Evolutionary conservation across 2,797 vertebrate species (phyloP).

Genomic region (Acropternis orthonyx): DNA sequence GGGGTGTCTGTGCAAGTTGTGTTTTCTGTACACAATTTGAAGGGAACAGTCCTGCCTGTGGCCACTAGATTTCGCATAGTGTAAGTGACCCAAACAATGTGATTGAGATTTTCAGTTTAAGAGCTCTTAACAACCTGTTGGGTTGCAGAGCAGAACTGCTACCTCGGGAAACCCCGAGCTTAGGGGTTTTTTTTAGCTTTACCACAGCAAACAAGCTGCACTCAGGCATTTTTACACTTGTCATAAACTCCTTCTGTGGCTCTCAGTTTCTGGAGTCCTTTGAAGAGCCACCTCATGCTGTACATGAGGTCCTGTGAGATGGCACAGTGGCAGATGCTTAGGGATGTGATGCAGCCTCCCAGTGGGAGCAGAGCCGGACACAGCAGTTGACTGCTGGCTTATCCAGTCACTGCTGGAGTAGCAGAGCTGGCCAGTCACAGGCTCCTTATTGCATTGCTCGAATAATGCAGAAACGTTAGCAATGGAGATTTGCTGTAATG

Average conservation of each 20-base stretch:
- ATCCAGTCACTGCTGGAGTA: not conserved
- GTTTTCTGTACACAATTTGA: not conserved
- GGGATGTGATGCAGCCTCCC: not conserved
- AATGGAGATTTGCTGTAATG: slow-evolving; percentile 72
- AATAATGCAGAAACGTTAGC: slow-evolving; percentile 70
- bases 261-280: not conserved
- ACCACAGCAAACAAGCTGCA: not conserved
- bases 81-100: not conserved
- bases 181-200: not conserved
- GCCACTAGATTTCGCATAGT: not conserved
- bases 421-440: not conserved
- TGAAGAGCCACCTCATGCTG: not conserved
- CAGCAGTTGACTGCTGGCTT: not conserved
- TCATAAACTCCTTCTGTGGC: not conserved
- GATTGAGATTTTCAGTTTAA: not conserved
- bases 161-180: not conserved
- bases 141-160: not conserved
- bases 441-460: slow-evolving; percentile 35
- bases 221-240: not conserved
- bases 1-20: not conserved
- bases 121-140: not conserved
- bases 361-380: not conserved
- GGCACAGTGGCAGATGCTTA: not conserved
- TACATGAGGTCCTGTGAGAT: not conserved
- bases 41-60: not conserved